These are phyloP conservation scores for Acipenser ruthenus DNA, from an alignment of 2,797 vertebrate species.

Conservation along the genomic window DNA sequence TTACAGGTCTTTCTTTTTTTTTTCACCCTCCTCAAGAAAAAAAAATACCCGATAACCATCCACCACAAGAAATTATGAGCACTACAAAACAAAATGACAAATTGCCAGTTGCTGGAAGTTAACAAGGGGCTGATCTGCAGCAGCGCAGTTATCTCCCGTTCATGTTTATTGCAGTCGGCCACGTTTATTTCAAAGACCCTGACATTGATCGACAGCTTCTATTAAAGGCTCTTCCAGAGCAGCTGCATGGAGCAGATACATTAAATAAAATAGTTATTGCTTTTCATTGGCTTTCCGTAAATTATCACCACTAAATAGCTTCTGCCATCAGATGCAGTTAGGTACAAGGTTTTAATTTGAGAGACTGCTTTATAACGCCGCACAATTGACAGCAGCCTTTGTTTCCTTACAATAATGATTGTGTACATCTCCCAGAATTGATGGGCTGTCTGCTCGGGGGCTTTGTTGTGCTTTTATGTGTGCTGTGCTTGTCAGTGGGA, in stretches of 20 bases:
- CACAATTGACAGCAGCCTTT: conserved; percentile 85
- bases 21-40: conserved; percentile 12
- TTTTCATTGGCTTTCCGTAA: conserved; percentile 90
- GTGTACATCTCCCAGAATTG: conserved; percentile 87
- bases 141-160: conserved; percentile 77
- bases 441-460: conserved; percentile 75
- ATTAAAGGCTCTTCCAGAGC: conserved; percentile 80
- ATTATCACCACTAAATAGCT: conserved; percentile 89
- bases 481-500: conserved; percentile 69
- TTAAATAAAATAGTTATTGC: conserved; percentile 96
- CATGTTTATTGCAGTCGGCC: conserved; percentile 88
- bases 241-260: conserved; percentile 94
- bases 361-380: conserved; percentile 76
- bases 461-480: conserved; percentile 77
- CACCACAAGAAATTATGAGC: conserved; percentile 54
- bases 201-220: conserved; percentile 97
- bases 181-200: conserved; percentile 71
- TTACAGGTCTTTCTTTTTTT: conserved; percentile 31
- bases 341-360: conserved; percentile 99
- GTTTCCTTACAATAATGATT: conserved; percentile 78
- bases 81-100: conserved; percentile 75
- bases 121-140: conserved; percentile 73
- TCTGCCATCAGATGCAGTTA: conserved; percentile 84
- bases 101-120: conserved; percentile 68
- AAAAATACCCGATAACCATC: conserved; percentile 45